Evolutionary conservation across 2,797 vertebrate genomes (phyloP), one percentile per base, ranked within the genome.

Genomic region (Peromyscus nudipes): DNA sequence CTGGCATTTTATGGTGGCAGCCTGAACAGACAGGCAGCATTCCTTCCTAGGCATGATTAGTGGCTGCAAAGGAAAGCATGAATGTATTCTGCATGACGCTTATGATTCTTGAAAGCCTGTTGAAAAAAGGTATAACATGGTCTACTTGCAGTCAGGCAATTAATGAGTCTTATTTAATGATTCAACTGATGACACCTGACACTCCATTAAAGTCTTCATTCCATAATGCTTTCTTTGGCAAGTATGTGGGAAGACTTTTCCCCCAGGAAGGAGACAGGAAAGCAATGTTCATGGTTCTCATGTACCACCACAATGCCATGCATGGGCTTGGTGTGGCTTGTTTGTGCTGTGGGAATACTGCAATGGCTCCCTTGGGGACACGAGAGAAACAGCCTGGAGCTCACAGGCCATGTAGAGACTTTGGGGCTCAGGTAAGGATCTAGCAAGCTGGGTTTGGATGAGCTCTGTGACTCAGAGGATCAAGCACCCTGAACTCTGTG

Each of bases 11-110:
- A 49, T 77, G 75, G 82, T 3, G 9, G 43, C 21, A 55, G n/a
- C 55, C 43, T 34, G n/a, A 55, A 17, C 0, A 2, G 64, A 73
- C 25, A 60, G 46, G 31, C 7, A n/a, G 40, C 40, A 52, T 43
- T 73, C 16, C 37, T 67, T 49, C 60, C 40, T 25, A 37, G 60
- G 27, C 29, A 46, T 0, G 4, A 34, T 29, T 9, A 11, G 19
- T n/a, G 40, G 21, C 55, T 60, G 25, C 21, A 65, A 55, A 27
- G 31, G 29, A 75, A 81, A 67, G 6, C 62, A 76, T 29, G 43
- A 84, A 0, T 43, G 52, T 25, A 7, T 0, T 57, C 6, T 29
- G 34, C 40, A 4, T 0, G 1, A 14, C 10, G 60, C 57, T 73
- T 43, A 37, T 27, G 1, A 43, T 19, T 91, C 85, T 27, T 19